Percentiles rank a stretch among this genome's conserved stretches.
phyloP scores from a whole-genome alignment of 2,113 vertebrate genomes.

The Hippocampus barbouri region DNA sequence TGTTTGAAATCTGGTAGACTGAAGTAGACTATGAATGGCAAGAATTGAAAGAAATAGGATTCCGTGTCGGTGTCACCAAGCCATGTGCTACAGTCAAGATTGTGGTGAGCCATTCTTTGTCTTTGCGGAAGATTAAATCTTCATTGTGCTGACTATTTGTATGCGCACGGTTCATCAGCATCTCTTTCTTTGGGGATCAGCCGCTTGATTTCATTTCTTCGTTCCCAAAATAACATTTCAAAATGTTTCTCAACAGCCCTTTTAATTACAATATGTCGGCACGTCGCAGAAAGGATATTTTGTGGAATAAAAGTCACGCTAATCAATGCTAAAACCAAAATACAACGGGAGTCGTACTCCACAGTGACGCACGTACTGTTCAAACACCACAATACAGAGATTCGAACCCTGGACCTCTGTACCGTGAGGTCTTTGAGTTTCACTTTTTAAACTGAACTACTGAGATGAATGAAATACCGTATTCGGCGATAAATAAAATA shows the following conservation, averaged over 20 bases:
- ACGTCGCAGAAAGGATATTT: too few relatives aligned
- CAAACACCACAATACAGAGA: too few relatives aligned
- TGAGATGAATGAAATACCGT: too few relatives aligned
- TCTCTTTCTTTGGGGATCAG: not conserved
- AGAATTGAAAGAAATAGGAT: conserved; percentile 39
- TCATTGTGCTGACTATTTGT: conserved; percentile 17
- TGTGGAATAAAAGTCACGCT: too few relatives aligned
- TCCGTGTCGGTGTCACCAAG: conserved; percentile 43
- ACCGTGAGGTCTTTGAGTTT: too few relatives aligned
- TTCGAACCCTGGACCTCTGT: too few relatives aligned
- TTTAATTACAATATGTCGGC: not conserved
- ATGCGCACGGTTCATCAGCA: not conserved
- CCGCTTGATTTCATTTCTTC: conserved; percentile 11
- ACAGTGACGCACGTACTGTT: too few relatives aligned
- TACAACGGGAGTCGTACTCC: too few relatives aligned
- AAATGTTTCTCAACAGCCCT: not conserved
- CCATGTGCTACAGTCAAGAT: conserved; percentile 18
- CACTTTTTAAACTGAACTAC: too few relatives aligned
- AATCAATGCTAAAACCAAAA: too few relatives aligned
- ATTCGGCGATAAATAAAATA: too few relatives aligned
- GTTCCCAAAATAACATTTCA: conserved; percentile 1
- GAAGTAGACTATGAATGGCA: conserved; percentile 31
- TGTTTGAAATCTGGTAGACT: conserved; percentile 33
- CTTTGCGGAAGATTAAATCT: conserved; percentile 32
- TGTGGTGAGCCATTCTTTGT: conserved; percentile 32